Base-by-base conservation (phyloP, 2,797 vertebrate species). In the Anniella stebbinsi region DNA sequence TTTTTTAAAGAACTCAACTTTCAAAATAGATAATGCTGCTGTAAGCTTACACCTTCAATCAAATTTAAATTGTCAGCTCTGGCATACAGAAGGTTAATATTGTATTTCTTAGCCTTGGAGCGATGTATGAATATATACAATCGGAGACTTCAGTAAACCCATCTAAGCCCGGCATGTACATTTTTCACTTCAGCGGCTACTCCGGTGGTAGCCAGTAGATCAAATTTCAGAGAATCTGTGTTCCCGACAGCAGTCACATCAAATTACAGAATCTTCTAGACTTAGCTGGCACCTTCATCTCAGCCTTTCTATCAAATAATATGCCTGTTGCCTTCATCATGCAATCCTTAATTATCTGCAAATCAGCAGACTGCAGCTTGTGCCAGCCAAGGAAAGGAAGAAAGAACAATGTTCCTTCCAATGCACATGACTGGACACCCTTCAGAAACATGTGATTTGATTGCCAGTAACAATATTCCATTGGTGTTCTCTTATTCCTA, bases 261-360 rank as follows among this genome's bases (percentile, higher is more conserved):
- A 94, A 94, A 96, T 97, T 96, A 96, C 70, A 90, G 88, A 95
- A 91, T 93, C 93, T 94, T 96, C 94, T 87, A 92, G 86, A 94
- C 28, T 95, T 94, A 89, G 75, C 63, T 96, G 95, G 94, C 94
- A 96, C 91, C 90, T 95, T 96, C 94, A 94, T 94, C 95, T 96
- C 90, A 93, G 91, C 92, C 94, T 94, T 96, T 95, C 92, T 94
- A 93, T 95, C 81, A 95, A 96, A 97, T 96, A 96, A 93, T 93
- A 95, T 91, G 93, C 90, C 91, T 91, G 81, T 94, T 96, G 94
- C 91, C 84, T 95, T 96, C 94, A 96, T 97, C 93, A 92, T 88
- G 88, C 87, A 95, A 90, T 93, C 92, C 91, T 94, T 96, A 97
- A 97, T 97, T 97, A 96, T 86, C 91, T 93, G 87, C 91, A 96